phyloP scores from a whole-genome alignment of 2,113 vertebrate species.

The Xenopus borealis region DNA sequence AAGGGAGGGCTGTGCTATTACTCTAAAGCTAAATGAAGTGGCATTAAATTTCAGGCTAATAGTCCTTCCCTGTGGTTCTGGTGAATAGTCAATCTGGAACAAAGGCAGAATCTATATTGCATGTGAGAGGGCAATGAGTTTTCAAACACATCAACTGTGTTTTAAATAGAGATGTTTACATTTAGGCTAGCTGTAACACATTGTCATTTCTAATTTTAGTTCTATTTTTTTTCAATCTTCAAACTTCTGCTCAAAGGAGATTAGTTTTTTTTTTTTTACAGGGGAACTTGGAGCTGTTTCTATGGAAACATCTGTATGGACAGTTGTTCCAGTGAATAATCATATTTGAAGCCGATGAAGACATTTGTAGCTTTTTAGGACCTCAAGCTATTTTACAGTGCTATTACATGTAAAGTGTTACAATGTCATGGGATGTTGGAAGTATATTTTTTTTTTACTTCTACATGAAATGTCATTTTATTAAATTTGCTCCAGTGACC shows the following conservation, averaged over 20 bases:
- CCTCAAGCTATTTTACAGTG: slow-evolving; percentile 17
- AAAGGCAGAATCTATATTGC: accelerated
- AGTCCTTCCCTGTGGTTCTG: slow-evolving; percentile 6
- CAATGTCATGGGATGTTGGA: background rate
- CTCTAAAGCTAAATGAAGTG: slow-evolving; percentile 20
- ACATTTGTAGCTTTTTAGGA: slow-evolving; percentile 15
- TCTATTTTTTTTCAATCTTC: slow-evolving; percentile 46
- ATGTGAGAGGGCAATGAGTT: background rate
- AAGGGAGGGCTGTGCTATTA: slow-evolving; percentile 37
- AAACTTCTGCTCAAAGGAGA: slow-evolving; percentile 44
- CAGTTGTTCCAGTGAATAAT: slow-evolving; percentile 53
- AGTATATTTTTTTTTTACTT: background rate
- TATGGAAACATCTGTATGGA: slow-evolving; percentile 60
- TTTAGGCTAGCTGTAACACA: slow-evolving; percentile 37
- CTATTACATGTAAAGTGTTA: background rate
- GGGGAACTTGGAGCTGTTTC: slow-evolving; percentile 51
- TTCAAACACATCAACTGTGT: background rate
- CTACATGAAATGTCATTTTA: slow-evolving; percentile 5
- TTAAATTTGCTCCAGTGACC: background rate
- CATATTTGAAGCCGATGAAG: slow-evolving; percentile 44
- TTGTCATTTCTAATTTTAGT: slow-evolving; percentile 46
- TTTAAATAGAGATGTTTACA: background rate
- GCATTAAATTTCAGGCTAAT: slow-evolving; percentile 44
- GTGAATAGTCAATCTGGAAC: background rate
- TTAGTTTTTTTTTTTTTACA: background rate